A percentile compares a stretch with the other conserved stretches of the same genome.
These are phyloP conservation scores for Sinohyriopsis cumingii DNA, from an alignment of 2,888 invertebrate species.

Conservation along the genomic window DNA sequence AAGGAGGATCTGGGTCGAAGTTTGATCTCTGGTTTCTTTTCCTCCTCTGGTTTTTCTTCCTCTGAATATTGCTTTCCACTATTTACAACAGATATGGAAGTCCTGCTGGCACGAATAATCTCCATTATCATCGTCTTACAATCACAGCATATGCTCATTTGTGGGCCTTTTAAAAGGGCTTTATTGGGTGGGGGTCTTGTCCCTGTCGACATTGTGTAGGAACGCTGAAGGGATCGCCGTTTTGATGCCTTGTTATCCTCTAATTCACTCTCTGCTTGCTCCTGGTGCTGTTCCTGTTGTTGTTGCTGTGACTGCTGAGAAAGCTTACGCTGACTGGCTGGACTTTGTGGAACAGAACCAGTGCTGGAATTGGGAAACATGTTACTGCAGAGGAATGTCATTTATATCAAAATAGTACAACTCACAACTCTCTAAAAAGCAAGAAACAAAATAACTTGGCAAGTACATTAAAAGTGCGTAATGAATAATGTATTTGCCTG, in stretches of 20 bases:
- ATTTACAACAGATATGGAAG: slow-evolving; percentile 59
- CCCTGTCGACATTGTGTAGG: slow-evolving; percentile 49
- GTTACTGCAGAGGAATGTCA: no score
- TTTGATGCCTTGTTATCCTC: slow-evolving; percentile 30
- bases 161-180: slow-evolving; percentile 74
- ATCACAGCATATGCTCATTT: slow-evolving; percentile 94
- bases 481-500: no score
- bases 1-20: no score
- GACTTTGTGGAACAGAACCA: slow-evolving; percentile 76
- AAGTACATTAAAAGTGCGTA: no score
- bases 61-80: slow-evolving; percentile 19
- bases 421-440: no score
- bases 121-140: slow-evolving; percentile 95
- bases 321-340: slow-evolving; percentile 61
- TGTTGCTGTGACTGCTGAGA: slow-evolving; percentile 37
- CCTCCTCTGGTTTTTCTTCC: no score
- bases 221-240: slow-evolving; percentile 47
- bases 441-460: no score
- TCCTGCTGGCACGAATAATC: slow-evolving; percentile 91
- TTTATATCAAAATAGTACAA: no score
- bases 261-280: slow-evolving; percentile 2
- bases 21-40: no score
- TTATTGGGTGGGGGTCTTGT: slow-evolving; percentile 43
- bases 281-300: slow-evolving; percentile 11
- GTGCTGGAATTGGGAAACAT: slow-evolving; percentile 59